These are phyloP conservation scores for Lutraria rhynchaena DNA, from an alignment of 1,140 invertebrate species.

Conservation along the genomic window DNA sequence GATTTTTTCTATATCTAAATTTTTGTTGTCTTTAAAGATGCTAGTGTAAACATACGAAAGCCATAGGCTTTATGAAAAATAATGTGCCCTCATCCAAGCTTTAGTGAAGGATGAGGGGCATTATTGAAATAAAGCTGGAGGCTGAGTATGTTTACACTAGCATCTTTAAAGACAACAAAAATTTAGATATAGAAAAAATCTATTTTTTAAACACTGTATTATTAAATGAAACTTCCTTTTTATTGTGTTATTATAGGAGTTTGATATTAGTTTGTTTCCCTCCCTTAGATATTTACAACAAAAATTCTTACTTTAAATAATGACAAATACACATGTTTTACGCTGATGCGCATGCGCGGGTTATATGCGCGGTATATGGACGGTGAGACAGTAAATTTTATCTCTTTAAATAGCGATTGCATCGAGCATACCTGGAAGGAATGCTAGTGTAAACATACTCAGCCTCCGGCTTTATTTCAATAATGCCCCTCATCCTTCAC, in stretches of 20 bases:
- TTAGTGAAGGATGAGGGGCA: not conserved
- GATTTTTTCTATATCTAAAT: not conserved
- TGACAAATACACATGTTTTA: not conserved
- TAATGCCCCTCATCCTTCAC: slow-evolving; percentile 38
- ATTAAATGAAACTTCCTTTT: no score
- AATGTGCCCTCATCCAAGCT: slow-evolving; percentile 23
- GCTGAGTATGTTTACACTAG: slow-evolving; percentile 22
- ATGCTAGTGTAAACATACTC: slow-evolving; percentile 42
- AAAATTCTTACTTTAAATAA: slow-evolving; percentile 15
- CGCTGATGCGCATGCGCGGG: not conserved
- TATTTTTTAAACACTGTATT: no score
- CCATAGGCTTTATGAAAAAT: not conserved
- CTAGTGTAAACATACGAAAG: not conserved
- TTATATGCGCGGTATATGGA: no score
- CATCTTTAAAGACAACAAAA: no score
- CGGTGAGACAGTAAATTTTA: not conserved
- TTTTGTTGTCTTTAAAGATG: not conserved
- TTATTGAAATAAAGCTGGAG: slow-evolving; percentile 51
- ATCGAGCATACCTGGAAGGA: not conserved
- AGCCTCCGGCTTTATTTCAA: slow-evolving; percentile 50
- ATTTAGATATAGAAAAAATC: no score
- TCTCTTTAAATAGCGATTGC: not conserved
- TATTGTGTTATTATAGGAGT: not conserved
- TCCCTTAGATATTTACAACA: not conserved
- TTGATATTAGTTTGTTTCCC: no score